Evolutionary conservation across 2,113 vertebrate genomes (phyloP).

Genomic region (Chamaea fasciata): DNA sequence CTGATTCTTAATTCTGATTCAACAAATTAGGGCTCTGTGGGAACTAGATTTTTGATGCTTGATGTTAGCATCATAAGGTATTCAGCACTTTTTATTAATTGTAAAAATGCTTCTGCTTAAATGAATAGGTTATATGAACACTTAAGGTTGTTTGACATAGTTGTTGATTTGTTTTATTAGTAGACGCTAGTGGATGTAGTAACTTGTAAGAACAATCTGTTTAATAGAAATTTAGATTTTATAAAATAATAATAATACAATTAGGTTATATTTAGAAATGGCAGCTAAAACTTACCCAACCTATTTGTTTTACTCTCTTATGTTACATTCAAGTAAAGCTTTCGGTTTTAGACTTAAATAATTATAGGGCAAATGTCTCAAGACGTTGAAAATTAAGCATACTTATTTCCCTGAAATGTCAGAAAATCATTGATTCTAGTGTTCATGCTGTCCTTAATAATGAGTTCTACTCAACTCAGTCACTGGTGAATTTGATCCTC

Average conservation of each 20-base stretch:
- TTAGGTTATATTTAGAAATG: not conserved
- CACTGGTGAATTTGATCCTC: not conserved
- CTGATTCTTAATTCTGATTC: not conserved
- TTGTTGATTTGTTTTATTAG: not conserved
- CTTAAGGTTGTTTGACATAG: not conserved
- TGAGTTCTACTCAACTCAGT: not conserved
- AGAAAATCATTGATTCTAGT: not conserved
- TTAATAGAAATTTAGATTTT: not conserved
- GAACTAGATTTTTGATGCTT: not conserved
- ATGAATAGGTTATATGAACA: not conserved
- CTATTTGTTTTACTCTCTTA: not conserved
- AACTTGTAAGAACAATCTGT: not conserved
- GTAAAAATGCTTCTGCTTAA: not conserved
- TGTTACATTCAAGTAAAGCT: not conserved
- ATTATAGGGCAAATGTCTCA: not conserved
- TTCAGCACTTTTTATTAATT: not conserved
- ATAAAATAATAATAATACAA: not conserved
- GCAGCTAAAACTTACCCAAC: not conserved
- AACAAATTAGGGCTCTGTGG: not conserved
- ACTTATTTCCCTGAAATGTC: not conserved
- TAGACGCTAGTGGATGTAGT: not conserved
- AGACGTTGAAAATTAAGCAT: not conserved
- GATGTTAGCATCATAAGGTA: not conserved
- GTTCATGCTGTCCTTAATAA: not conserved
- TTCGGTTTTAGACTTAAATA: not conserved